phyloP scores from a whole-genome alignment of 2,797 vertebrate genomes.

The Yasuhikotakia modesta region DNA sequence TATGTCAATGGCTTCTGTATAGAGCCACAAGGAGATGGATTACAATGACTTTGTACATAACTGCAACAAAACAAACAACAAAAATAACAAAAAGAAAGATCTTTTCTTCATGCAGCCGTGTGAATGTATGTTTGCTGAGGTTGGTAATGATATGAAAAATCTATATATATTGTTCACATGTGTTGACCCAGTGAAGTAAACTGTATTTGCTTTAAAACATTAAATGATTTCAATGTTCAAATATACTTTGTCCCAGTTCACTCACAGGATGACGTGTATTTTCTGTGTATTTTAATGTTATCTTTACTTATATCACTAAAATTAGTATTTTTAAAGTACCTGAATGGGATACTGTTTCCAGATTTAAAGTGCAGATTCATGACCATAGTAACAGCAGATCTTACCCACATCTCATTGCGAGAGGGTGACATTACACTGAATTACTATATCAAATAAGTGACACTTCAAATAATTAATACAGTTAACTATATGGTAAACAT shows the following conservation, averaged over 20 bases:
- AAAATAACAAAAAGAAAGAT: slow-evolving; percentile 65
- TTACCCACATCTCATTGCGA: no score
- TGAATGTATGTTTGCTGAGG: slow-evolving; percentile 82
- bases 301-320: no score
- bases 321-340: no score
- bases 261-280: slow-evolving; percentile 58
- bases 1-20: slow-evolving; percentile 69
- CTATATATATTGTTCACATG: slow-evolving; percentile 75
- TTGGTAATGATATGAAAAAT: slow-evolving; percentile 73
- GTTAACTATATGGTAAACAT: no score
- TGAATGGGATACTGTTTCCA: no score
- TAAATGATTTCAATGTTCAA: slow-evolving; percentile 83
- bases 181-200: slow-evolving; percentile 83
- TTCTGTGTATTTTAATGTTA: neutral
- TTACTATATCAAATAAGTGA: no score
- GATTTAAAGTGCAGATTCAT: no score
- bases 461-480: no score
- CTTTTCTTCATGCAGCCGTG: slow-evolving; percentile 72
- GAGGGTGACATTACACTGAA: no score
- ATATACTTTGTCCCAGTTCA: slow-evolving; percentile 66
- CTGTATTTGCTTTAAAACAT: slow-evolving; percentile 81
- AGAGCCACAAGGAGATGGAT: slow-evolving; percentile 64
- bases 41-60: slow-evolving; percentile 68
- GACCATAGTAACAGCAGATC: no score
- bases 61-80: slow-evolving; percentile 60